Percentiles rank a stretch among this genome's conserved stretches.
These are phyloP conservation scores for Ammospiza caudacuta DNA, from an alignment of 2,113 vertebrate genomes.

Conservation along the genomic window DNA sequence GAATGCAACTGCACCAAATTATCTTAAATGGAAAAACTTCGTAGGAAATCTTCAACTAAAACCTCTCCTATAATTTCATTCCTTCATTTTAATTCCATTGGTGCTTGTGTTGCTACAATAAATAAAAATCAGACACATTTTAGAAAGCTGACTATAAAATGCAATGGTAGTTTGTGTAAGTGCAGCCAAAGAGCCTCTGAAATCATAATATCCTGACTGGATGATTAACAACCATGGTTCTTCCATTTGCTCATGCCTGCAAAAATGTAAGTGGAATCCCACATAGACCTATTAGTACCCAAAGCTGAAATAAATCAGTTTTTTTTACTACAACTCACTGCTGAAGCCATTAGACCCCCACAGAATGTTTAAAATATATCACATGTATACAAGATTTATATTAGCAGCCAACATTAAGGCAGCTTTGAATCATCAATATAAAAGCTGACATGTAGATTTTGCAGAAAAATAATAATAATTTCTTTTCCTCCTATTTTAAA, in stretches of 20 bases:
- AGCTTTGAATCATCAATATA: neutral
- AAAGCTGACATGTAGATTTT: neutral
- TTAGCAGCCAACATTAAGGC: neutral
- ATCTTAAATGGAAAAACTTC: neutral
- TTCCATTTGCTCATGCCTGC: neutral
- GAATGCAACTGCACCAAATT: neutral
- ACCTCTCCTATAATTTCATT: neutral
- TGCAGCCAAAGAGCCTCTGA: neutral
- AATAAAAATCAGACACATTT: neutral
- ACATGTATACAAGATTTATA: neutral
- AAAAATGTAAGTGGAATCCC: constrained; percentile 19
- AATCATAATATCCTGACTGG: neutral
- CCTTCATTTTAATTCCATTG: neutral
- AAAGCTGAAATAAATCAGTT: constrained; percentile 21
- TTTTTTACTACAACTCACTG: neutral
- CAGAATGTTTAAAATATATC: neutral
- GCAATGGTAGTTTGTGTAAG: neutral
- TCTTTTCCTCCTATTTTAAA: neutral
- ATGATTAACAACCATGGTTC: neutral
- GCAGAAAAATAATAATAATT: neutral
- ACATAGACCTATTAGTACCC: neutral
- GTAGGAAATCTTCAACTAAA: neutral
- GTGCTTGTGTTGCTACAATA: neutral
- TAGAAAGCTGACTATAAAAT: neutral
- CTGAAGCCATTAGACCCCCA: neutral